phyloP scores from a whole-genome alignment of 2,888 invertebrate species.

The Nomada hirtipes region DNA sequence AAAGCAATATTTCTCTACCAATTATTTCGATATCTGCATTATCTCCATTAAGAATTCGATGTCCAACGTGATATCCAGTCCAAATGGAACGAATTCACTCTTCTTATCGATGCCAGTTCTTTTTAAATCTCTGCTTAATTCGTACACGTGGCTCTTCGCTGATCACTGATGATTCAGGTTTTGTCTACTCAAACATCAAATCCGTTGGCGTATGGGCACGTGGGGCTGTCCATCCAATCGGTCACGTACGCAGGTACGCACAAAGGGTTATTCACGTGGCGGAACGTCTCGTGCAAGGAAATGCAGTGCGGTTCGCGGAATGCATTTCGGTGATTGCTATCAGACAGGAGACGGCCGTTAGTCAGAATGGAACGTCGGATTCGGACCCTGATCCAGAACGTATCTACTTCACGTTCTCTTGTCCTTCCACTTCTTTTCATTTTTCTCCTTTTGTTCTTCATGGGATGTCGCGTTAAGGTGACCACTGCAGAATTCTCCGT shows the following conservation, averaged over 20 bases:
- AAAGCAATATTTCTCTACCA: not conserved
- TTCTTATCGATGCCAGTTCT: not conserved
- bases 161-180: slow-evolving; percentile 20
- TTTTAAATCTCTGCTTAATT: slow-evolving; percentile 30
- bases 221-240: no score
- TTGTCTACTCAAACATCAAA: no score
- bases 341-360: slow-evolving; percentile 35
- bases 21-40: not conserved
- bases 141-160: slow-evolving; percentile 15
- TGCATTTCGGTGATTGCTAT: slow-evolving; percentile 60
- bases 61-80: not conserved
- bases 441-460: slow-evolving; percentile 2
- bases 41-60: not conserved
- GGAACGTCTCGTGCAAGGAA: slow-evolving; percentile 49
- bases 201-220: no score
- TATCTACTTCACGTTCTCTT: not conserved
- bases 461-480: slow-evolving; percentile 3
- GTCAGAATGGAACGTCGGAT: slow-evolving; percentile 44
- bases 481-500: not conserved
- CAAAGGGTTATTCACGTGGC: slow-evolving; percentile 46
- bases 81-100: slow-evolving; percentile 8
- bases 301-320: slow-evolving; percentile 44
- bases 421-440: not conserved
- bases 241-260: slow-evolving; percentile 31
- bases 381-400: slow-evolving; percentile 14